Percentiles rank a stretch among this genome's conserved stretches.
Conservation (phyloP, 2,113 vertebrate species). For the Bubo bubo region DNA sequence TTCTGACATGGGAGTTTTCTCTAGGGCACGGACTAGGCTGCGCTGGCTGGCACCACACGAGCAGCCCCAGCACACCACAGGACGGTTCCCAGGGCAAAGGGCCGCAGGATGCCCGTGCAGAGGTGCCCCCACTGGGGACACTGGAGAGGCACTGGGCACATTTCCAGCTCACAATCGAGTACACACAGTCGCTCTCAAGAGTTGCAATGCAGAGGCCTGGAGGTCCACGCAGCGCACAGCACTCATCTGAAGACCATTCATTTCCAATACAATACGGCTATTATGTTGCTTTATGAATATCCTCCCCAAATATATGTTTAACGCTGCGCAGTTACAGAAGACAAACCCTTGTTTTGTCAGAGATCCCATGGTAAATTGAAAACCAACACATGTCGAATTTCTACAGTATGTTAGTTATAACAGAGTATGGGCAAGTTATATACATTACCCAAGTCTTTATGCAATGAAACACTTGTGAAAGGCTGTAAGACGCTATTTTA, state of each 20-base stretch:
- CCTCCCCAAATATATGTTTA: slow-evolving; percentile 67
- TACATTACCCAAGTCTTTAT: accelerated
- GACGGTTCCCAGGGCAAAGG: accelerated
- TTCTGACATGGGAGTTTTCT: accelerated
- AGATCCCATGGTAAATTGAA: background rate
- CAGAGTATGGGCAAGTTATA: accelerated
- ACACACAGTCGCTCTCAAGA: background rate
- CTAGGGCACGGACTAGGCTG: background rate
- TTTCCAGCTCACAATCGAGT: background rate
- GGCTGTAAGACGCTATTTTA: background rate
- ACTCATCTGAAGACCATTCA: slow-evolving; percentile 13
- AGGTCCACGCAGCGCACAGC: background rate
- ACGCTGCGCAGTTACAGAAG: background rate
- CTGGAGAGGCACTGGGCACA: background rate
- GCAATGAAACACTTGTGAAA: background rate
- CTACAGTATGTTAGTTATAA: background rate
- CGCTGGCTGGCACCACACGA: background rate
- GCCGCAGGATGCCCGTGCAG: accelerated
- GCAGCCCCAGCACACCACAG: background rate
- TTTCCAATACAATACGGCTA: background rate
- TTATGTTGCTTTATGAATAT: background rate
- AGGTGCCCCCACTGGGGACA: background rate
- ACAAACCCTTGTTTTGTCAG: background rate
- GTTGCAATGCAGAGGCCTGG: background rate
- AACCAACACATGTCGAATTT: background rate